Evolutionary conservation across 1,140 invertebrate genomes (phyloP).

Genomic region (Drosophila burlai): DNA sequence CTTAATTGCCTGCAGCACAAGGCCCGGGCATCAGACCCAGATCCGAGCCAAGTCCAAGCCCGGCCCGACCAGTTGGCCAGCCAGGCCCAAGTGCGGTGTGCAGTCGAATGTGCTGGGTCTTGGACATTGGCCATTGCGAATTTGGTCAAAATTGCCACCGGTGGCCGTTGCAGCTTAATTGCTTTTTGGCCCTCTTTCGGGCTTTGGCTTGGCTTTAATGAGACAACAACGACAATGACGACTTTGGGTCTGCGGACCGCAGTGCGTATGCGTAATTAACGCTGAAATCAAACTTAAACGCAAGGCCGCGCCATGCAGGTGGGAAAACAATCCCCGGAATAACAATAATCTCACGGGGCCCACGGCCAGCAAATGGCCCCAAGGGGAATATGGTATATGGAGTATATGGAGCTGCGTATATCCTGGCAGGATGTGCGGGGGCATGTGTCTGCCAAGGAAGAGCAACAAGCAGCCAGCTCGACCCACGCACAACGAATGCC

Average conservation of each 20-base stretch:
- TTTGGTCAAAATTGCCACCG: conserved; percentile 68
- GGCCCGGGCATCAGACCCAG: not conserved
- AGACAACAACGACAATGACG: conserved; percentile 22
- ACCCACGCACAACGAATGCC: conserved; percentile 27
- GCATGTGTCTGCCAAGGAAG: not conserved
- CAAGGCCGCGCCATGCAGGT: conserved; percentile 21
- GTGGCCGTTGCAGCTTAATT: conserved; percentile 57
- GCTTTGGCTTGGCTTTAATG: conserved; percentile 51
- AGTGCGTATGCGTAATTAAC: conserved; percentile 73
- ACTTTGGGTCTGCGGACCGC: conserved; percentile 48
- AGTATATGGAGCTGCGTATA: not conserved
- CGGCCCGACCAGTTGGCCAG: conserved; percentile 58
- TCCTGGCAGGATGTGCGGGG: conserved; percentile 11
- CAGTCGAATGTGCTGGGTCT: conserved; percentile 10
- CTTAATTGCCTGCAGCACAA: conserved; percentile 42
- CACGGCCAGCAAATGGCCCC: conserved; percentile 7
- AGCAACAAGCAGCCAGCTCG: conserved; percentile 38
- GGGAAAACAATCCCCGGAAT: conserved; percentile 29
- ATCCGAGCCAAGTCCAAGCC: conserved; percentile 20
- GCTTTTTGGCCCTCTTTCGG: conserved; percentile 48
- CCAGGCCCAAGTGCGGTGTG: conserved; percentile 38
- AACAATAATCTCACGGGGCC: conserved; percentile 39
- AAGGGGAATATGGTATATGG: not conserved
- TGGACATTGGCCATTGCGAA: conserved; percentile 20
- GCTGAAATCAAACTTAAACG: conserved; percentile 46